Percentiles rank a stretch among this genome's conserved stretches.
phyloP scores from a whole-genome alignment of 2,888 invertebrate species.

The Microplitis deprimator region DNA sequence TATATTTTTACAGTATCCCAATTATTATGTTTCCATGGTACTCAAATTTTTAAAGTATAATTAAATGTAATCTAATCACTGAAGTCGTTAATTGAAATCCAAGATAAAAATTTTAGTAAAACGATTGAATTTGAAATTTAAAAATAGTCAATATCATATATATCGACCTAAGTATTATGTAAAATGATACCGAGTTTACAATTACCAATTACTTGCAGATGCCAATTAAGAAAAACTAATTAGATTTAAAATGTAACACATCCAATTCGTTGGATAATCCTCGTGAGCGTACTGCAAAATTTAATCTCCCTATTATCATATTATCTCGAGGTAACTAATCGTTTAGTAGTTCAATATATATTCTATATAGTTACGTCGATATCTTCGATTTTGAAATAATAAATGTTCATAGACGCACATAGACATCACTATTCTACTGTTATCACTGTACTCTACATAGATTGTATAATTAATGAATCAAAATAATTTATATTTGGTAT shows the following conservation, averaged over 20 bases:
- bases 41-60: too few species aligned
- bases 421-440: slow-evolving; percentile 13
- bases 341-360: slow-evolving; percentile 56
- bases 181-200: slow-evolving; percentile 41
- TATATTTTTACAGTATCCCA: neutral
- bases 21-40: too few species aligned
- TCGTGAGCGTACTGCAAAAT: slow-evolving; percentile 59
- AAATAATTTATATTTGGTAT: neutral
- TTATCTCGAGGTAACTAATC: slow-evolving; percentile 60
- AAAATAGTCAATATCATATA: too few species aligned
- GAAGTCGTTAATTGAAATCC: too few species aligned
- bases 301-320: slow-evolving; percentile 62
- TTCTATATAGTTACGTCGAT: slow-evolving; percentile 32
- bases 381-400: slow-evolving; percentile 29
- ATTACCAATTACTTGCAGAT: slow-evolving; percentile 51
- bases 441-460: neutral
- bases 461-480: neutral
- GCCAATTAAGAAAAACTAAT: slow-evolving; percentile 69
- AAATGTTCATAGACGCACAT: slow-evolving; percentile 18
- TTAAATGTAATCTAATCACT: too few species aligned
- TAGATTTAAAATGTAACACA: slow-evolving; percentile 50
- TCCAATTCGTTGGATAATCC: slow-evolving; percentile 48
- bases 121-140: too few species aligned
- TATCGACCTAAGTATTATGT: neutral
- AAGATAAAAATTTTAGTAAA: too few species aligned